These are phyloP conservation scores for Carcinoscorpius rotundicauda DNA, from an alignment of 1,140 invertebrate genomes.

Conservation along the genomic window DNA sequence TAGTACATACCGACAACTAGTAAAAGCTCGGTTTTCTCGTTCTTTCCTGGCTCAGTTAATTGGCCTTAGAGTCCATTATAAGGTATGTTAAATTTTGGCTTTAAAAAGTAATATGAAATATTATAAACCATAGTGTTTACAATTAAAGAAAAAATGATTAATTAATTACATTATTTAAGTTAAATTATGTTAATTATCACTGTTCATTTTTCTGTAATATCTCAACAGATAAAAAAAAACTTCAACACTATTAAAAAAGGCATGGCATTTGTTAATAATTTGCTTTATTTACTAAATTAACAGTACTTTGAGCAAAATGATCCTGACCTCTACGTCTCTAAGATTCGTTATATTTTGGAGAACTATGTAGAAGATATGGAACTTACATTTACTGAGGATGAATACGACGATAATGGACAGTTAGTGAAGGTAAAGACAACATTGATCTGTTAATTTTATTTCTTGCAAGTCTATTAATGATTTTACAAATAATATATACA, in stretches of 20 bases:
- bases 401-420: constrained; percentile 65
- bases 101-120: background rate
- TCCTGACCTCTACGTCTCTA: constrained; percentile 78
- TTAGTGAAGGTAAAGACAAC: constrained; percentile 44
- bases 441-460: background rate
- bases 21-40: constrained; percentile 75
- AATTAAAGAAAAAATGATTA: too few species aligned
- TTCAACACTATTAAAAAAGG: too few species aligned
- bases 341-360: constrained; percentile 83
- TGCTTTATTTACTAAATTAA: constrained; percentile 23
- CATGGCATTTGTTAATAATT: too few species aligned
- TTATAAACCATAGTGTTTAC: too few species aligned
- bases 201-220: too few species aligned
- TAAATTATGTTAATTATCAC: too few species aligned
- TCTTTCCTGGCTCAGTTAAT: constrained; percentile 92
- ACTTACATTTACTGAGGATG: constrained; percentile 74
- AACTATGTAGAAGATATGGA: constrained; percentile 78
- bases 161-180: too few species aligned
- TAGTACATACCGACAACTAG: constrained; percentile 70
- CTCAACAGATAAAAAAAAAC: too few species aligned
- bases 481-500: background rate
- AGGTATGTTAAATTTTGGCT: constrained; percentile 38
- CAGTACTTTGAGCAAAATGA: constrained; percentile 93
- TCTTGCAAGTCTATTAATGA: too few species aligned
- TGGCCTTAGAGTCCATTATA: constrained; percentile 81